These are phyloP conservation scores for Hedya salicella DNA, from an alignment of 2,888 invertebrate species.

Conservation along the genomic window DNA sequence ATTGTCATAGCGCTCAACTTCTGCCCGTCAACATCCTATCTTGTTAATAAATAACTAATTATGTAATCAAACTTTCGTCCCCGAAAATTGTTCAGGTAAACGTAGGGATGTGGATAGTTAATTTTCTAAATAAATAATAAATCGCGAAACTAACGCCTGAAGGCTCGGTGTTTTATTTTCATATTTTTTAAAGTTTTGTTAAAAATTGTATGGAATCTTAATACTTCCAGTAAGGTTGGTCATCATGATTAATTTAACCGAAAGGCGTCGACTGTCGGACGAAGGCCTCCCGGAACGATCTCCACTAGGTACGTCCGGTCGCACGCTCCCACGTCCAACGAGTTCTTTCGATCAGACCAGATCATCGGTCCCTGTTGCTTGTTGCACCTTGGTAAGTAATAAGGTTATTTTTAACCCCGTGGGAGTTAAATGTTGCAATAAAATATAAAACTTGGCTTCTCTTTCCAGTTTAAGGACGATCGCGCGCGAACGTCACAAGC, in stretches of 20 bases:
- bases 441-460: slow-evolving; percentile 55
- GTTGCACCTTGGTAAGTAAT: too few species aligned
- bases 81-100: slow-evolving; percentile 20
- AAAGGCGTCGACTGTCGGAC: too few species aligned
- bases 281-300: too few species aligned
- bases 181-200: background rate
- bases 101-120: background rate
- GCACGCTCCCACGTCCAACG: too few species aligned
- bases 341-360: too few species aligned
- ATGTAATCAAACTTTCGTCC: slow-evolving; percentile 39
- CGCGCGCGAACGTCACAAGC: slow-evolving; percentile 70
- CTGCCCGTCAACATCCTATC: slow-evolving; percentile 19
- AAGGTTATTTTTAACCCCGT: too few species aligned
- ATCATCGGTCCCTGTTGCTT: too few species aligned
- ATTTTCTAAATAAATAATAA: slow-evolving; percentile 2
- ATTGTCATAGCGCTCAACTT: background rate
- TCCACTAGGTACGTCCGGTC: too few species aligned
- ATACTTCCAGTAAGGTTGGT: too few species aligned
- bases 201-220: too few species aligned
- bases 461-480: slow-evolving; percentile 63
- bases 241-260: too few species aligned
- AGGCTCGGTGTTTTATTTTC: background rate
- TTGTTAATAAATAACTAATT: slow-evolving; percentile 37
- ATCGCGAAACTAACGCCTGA: background rate
- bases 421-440: slow-evolving; percentile 37